phyloP scores from a whole-genome alignment of 1,140 invertebrate genomes.

The Berghia stephanieae region DNA sequence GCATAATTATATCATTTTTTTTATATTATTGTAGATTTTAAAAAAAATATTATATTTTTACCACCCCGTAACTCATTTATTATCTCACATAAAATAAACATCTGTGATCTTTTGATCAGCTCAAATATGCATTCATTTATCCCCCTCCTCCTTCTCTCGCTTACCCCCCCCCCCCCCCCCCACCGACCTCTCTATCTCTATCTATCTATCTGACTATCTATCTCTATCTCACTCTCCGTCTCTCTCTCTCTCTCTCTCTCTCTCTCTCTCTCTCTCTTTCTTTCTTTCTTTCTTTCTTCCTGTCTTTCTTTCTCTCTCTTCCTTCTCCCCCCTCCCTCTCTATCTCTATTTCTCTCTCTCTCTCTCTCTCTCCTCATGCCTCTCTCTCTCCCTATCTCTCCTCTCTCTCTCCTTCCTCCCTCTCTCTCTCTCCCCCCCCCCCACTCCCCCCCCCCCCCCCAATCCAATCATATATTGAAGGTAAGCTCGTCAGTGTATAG shows the following conservation, averaged over 20 bases:
- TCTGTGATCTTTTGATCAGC: not conserved
- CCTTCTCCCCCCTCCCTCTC: not conserved
- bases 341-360: not conserved
- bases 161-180: not conserved
- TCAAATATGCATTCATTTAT: not conserved
- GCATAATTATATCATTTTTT: too few species aligned
- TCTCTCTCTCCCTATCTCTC: not conserved
- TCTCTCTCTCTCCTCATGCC: not conserved
- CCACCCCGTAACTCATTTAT: not conserved
- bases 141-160: not conserved
- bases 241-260: conserved; percentile 14
- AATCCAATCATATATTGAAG: not conserved
- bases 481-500: not conserved
- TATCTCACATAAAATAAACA: not conserved
- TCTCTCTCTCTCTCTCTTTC: not conserved
- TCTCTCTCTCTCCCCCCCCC: not conserved
- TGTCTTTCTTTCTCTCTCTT: not conserved
- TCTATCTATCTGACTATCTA: not conserved
- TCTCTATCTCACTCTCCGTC: not conserved
- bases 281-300: not conserved
- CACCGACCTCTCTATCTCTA: not conserved
- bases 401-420: not conserved
- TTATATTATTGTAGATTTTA: too few species aligned
- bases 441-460: not conserved
- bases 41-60: not conserved